A percentile compares a stretch with the other conserved stretches of the same genome.
Evolutionary conservation across 1,140 invertebrate genomes (phyloP).

Genomic region (Achatina immaculata): DNA sequence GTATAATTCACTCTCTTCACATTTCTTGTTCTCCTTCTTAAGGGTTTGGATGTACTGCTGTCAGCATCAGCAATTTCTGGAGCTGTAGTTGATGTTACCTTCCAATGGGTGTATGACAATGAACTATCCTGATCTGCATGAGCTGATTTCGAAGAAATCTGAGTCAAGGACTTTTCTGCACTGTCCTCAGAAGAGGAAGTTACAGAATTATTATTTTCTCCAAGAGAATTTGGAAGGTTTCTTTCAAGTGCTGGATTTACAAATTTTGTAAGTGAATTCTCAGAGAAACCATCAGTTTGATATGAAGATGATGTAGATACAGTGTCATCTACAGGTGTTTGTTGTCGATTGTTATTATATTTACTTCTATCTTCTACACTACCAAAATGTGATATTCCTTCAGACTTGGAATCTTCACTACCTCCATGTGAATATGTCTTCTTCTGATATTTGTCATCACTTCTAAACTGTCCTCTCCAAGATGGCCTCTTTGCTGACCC

Average conservation of each 20-base stretch:
- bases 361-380: background rate
- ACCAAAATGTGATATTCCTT: background rate
- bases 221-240: background rate
- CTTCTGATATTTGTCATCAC: background rate
- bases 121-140: background rate
- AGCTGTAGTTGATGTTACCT: background rate
- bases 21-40: background rate
- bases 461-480: background rate
- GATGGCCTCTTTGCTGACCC: background rate
- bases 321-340: background rate
- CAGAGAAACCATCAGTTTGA: background rate
- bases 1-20: constrained; percentile 24
- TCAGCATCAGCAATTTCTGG: constrained; percentile 29
- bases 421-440: background rate
- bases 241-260: background rate
- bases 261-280: background rate
- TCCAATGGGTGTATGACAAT: background rate
- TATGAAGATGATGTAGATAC: background rate
- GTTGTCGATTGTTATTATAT: too few relatives aligned
- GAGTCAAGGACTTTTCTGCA: background rate
- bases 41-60: background rate
- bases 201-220: background rate
- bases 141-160: background rate
- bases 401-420: background rate
- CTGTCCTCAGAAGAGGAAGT: background rate